These are phyloP conservation scores for Exocentrus adspersus DNA, from an alignment of 2,888 invertebrate genomes.

Conservation along the genomic window DNA sequence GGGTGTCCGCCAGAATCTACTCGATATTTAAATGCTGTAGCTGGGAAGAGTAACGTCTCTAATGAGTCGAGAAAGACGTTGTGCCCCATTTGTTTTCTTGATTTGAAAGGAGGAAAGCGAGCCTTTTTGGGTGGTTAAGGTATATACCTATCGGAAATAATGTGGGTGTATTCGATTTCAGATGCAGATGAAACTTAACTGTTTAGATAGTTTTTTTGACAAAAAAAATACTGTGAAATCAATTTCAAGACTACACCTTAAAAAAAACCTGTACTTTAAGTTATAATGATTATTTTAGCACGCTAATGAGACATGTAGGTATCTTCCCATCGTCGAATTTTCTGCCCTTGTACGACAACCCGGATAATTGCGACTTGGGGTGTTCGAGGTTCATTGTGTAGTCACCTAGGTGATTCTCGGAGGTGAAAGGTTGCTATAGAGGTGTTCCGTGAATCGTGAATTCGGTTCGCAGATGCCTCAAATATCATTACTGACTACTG, in stretches of 20 bases:
- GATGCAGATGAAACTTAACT: too few species aligned
- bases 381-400: conserved; percentile 38
- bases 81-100: conserved; percentile 43
- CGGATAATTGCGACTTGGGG: conserved; percentile 22
- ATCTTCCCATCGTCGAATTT: not conserved
- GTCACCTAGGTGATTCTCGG: conserved; percentile 58
- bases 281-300: conserved; percentile 4
- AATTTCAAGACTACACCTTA: too few species aligned
- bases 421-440: conserved; percentile 62
- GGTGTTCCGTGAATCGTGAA: conserved; percentile 55
- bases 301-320: conserved; percentile 18
- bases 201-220: too few species aligned
- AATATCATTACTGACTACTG: conserved; percentile 39
- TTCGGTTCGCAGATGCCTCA: conserved; percentile 46
- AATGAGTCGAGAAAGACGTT: conserved; percentile 43
- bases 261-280: too few species aligned
- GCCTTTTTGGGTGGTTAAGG: conserved; percentile 29
- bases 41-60: conserved; percentile 37
- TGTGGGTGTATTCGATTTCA: too few species aligned
- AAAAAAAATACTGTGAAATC: too few species aligned
- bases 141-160: too few species aligned
- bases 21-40: conserved; percentile 28
- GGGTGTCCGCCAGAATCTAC: conserved; percentile 48
- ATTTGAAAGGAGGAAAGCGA: conserved; percentile 35
- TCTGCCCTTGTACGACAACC: conserved; percentile 25